phyloP scores from a whole-genome alignment of 2,888 invertebrate genomes.

The Heteromurus nitidus region DNA sequence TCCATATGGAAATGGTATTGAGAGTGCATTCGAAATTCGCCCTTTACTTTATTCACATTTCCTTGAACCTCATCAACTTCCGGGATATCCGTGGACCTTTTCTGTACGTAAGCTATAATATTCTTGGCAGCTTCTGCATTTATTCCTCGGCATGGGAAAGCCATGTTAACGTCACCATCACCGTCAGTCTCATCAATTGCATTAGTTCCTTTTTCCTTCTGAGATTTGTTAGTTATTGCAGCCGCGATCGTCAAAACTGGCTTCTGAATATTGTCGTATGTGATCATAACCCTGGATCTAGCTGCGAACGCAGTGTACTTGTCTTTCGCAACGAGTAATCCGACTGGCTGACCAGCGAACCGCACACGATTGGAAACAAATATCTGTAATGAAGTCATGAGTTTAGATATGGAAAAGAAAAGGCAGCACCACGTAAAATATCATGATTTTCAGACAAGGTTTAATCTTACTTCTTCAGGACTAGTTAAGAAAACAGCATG shows the following conservation, averaged over 20 bases:
- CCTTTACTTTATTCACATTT: slow-evolving; percentile 76
- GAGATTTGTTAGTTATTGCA: slow-evolving; percentile 25
- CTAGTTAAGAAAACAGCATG: slow-evolving; percentile 74
- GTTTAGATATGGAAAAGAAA: background rate
- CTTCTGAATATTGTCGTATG: slow-evolving; percentile 72
- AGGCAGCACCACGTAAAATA: too few species aligned
- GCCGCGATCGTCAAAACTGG: slow-evolving; percentile 69
- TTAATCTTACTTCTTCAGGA: slow-evolving; percentile 57
- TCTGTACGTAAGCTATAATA: slow-evolving; percentile 19
- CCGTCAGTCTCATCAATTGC: background rate
- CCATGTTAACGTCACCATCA: background rate
- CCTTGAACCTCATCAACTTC: slow-evolving; percentile 66
- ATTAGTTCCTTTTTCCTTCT: slow-evolving; percentile 22
- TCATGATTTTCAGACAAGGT: too few species aligned
- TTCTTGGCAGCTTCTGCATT: slow-evolving; percentile 11
- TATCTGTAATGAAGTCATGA: background rate
- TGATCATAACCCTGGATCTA: slow-evolving; percentile 74
- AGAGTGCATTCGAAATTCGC: slow-evolving; percentile 77
- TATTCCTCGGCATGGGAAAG: slow-evolving; percentile 40
- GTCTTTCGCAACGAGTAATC: slow-evolving; percentile 75
- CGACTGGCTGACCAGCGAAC: slow-evolving; percentile 76
- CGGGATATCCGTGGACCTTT: background rate
- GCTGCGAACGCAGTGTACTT: slow-evolving; percentile 74
- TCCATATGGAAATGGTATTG: slow-evolving; percentile 89
- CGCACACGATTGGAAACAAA: slow-evolving; percentile 66